Evolutionary conservation across 2,888 invertebrate genomes (phyloP), one percentile per base, ranked within the genome.

Genomic region (Troides aeacus): DNA sequence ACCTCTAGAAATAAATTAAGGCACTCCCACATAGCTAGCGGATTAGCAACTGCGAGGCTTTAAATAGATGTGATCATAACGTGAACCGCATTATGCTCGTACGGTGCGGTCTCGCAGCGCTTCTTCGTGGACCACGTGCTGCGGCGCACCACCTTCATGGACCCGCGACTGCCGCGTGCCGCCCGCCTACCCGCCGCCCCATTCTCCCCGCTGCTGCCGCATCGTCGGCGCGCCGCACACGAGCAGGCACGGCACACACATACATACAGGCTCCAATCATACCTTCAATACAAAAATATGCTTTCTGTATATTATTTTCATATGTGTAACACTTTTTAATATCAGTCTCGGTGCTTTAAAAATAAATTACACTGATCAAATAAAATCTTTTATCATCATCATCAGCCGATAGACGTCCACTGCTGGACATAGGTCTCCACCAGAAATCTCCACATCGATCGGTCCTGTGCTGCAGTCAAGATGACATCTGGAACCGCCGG

Each of bases 41-140:
- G 46, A 46, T 46, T 46, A 46, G 15, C 46, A 4, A 46, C 2
- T 15, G 46, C 46, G 15, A 3, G 4, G 46, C 15, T 12, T 53
- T 53, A 53, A 53, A 12, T 2, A n/a, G 5, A 53, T 50, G 15
- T 18, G 17, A 50, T 18, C 15, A 50, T 50, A 50, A 50, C 17
- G 50, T 17, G 17, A 50, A 15, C 30, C 2, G 50, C 50, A 18
- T 50, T 50, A 15, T 57, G 57, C 10, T n/a, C 46, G 53, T 30
- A 42, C 42, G 58, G 46, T 65, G 42, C 18, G 42, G 36, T 21
- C 24, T 21, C 69, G 75, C 80, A 95, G 94, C 95, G 95, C 87
- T 99, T 99, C 93, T 99, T 98, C 93, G 98, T 99, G 84, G 98
- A 99, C 93, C 99, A 99, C 92, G 96, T 96, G 80, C 95, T 96